Evolutionary conservation across 2,888 invertebrate genomes (phyloP).

Genomic region (Lasioglossum malachurum): DNA sequence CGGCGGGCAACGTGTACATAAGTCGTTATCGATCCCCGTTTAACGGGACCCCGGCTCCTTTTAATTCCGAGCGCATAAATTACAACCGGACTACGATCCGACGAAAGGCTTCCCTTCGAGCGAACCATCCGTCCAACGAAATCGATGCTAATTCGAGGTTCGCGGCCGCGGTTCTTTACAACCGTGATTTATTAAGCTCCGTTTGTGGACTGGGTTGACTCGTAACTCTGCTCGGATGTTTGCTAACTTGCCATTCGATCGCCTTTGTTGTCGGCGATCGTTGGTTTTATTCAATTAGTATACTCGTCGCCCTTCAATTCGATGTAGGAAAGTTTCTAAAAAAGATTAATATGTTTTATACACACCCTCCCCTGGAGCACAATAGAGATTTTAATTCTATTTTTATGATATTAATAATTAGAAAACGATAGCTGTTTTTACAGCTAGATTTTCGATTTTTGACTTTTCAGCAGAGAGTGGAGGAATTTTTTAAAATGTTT

Average conservation of each 20-base stretch:
- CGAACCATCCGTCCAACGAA: background rate
- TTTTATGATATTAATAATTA: too few relatives aligned
- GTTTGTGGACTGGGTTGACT: background rate
- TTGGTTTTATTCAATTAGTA: background rate
- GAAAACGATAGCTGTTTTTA: too few relatives aligned
- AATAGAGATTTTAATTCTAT: too few relatives aligned
- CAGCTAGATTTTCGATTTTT: too few relatives aligned
- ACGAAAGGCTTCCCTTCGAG: background rate
- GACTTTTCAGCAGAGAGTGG: too few relatives aligned
- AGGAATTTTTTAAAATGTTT: too few relatives aligned
- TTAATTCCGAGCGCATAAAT: slow-evolving; percentile 28
- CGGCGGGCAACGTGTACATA: slow-evolving; percentile 6
- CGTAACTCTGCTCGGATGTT: background rate
- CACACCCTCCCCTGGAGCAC: too few relatives aligned
- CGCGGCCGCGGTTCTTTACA: background rate
- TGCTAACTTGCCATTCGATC: slow-evolving; percentile 4
- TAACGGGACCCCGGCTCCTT: slow-evolving; percentile 16
- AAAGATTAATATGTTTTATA: too few relatives aligned
- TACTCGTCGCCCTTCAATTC: too few relatives aligned
- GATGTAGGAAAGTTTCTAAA: too few relatives aligned
- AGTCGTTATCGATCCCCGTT: slow-evolving; percentile 26
- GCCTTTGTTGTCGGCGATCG: background rate
- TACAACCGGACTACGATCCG: slow-evolving; percentile 3
- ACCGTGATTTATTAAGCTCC: background rate
- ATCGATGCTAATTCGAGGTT: slow-evolving; percentile 18